These are phyloP conservation scores for Lutjanus argentimaculatus DNA, from an alignment of 2,797 vertebrate genomes.

Conservation along the genomic window DNA sequence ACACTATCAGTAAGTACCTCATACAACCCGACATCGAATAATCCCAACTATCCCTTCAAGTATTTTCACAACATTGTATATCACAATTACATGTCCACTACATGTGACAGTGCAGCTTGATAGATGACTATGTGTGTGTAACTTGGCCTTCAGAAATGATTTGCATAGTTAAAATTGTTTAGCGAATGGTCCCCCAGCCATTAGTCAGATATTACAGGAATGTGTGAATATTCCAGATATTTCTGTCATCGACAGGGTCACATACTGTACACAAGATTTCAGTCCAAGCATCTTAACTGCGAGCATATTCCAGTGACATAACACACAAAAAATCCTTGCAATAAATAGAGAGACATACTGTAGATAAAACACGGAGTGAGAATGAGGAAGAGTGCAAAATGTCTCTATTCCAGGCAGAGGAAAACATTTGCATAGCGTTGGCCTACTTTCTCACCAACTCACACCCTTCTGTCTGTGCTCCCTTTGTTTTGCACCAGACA, in stretches of 20 bases:
- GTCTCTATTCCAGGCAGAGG: constrained; percentile 52
- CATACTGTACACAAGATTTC: constrained; percentile 30
- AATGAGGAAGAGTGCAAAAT: constrained; percentile 47
- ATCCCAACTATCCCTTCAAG: background rate
- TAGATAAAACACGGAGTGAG: constrained; percentile 31
- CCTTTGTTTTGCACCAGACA: constrained; percentile 55
- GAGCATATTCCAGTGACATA: constrained; percentile 38
- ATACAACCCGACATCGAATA: too few relatives aligned
- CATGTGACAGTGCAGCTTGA: constrained; percentile 7
- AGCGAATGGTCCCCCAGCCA: constrained; percentile 1
- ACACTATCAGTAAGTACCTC: too few relatives aligned
- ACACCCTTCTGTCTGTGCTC: constrained; percentile 45
- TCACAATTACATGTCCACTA: constrained; percentile 14
- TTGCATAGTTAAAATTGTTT: constrained; percentile 52
- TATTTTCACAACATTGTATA: constrained; percentile 30
- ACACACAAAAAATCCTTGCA: constrained; percentile 32
- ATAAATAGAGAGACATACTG: constrained; percentile 27
- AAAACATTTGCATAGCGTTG: constrained; percentile 74
- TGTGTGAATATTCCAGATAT: constrained; percentile 30
- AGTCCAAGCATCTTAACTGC: constrained; percentile 6
- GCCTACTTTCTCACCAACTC: constrained; percentile 72
- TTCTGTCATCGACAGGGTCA: constrained; percentile 34
- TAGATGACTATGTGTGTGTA: constrained; percentile 3
- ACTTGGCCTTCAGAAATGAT: constrained; percentile 45
- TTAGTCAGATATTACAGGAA: constrained; percentile 44